Conservation (phyloP, 1,140 invertebrate genomes). For the Zaprionus ornatus region DNA sequence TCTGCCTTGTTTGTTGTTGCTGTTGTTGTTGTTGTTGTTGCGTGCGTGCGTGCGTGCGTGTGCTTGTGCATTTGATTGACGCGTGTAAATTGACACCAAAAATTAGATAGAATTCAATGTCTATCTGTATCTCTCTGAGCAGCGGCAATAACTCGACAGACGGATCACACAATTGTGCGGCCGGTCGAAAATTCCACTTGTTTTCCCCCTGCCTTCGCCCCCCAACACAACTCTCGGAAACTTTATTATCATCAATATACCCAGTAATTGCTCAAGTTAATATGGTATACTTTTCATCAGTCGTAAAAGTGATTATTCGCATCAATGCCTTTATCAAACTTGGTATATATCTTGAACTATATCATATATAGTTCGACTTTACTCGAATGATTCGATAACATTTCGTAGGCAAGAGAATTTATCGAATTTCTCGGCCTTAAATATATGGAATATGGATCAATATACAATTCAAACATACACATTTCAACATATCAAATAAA, state of each 20-base stretch:
- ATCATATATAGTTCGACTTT: too few species aligned
- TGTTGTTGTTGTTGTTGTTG: slow-evolving; percentile 4
- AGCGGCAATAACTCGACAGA: neutral
- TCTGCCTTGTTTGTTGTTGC: slow-evolving; percentile 37
- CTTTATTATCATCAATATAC: neutral
- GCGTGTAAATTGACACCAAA: slow-evolving; percentile 65
- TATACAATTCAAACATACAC: too few species aligned
- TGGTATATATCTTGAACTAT: too few species aligned
- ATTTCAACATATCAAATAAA: too few species aligned
- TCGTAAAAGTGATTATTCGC: too few species aligned
- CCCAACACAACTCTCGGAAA: neutral
- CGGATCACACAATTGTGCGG: slow-evolving; percentile 2
- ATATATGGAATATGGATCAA: too few species aligned
- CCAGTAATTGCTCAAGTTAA: neutral
- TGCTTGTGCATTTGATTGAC: slow-evolving; percentile 46
- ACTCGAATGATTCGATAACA: too few species aligned
- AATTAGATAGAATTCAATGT: slow-evolving; percentile 42
- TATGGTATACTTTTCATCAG: neutral
- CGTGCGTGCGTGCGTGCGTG: neutral
- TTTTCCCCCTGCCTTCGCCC: neutral
- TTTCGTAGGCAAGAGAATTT: too few species aligned
- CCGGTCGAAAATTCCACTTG: slow-evolving; percentile 8
- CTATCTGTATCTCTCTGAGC: slow-evolving; percentile 6
- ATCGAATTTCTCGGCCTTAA: too few species aligned
- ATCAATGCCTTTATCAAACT: too few species aligned